These are phyloP conservation scores for Coracias cyanogaster DNA, from an alignment of 2,797 vertebrate genomes.

Conservation along the genomic window DNA sequence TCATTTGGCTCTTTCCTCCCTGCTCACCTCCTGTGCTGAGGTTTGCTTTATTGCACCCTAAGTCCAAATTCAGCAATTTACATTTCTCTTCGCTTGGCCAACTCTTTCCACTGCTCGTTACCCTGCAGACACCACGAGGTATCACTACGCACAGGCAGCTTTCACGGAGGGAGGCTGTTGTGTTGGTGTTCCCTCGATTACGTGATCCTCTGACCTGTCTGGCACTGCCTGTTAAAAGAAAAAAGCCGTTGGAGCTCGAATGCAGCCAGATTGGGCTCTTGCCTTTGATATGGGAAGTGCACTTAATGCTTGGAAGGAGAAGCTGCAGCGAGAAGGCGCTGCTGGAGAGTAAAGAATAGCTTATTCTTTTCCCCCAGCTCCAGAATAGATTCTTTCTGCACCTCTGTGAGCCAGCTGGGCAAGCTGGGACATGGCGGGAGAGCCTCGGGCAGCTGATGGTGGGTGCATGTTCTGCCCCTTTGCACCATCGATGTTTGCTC, in stretches of 20 bases:
- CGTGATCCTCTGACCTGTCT: not conserved
- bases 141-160: not conserved
- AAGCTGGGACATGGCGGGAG: rapidly evolving
- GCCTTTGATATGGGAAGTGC: not conserved
- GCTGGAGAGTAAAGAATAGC: not conserved
- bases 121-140: conserved; percentile 22
- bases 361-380: not conserved
- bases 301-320: not conserved
- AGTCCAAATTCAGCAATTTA: conserved; percentile 41
- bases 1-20: not conserved
- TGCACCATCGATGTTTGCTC: rapidly evolving
- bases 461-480: not conserved
- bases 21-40: conserved; percentile 15
- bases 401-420: rapidly evolving
- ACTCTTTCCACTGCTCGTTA: not conserved
- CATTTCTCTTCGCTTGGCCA: conserved; percentile 50
- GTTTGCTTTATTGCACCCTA: conserved; percentile 31
- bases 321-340: not conserved
- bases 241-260: not conserved
- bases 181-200: conserved; percentile 41
- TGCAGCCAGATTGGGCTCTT: not conserved
- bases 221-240: not conserved
- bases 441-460: rapidly evolving
- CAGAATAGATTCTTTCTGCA: not conserved
- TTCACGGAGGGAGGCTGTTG: not conserved